Evolutionary conservation across 2,888 invertebrate species (phyloP).

Genomic region (Tetragonula carbonaria): DNA sequence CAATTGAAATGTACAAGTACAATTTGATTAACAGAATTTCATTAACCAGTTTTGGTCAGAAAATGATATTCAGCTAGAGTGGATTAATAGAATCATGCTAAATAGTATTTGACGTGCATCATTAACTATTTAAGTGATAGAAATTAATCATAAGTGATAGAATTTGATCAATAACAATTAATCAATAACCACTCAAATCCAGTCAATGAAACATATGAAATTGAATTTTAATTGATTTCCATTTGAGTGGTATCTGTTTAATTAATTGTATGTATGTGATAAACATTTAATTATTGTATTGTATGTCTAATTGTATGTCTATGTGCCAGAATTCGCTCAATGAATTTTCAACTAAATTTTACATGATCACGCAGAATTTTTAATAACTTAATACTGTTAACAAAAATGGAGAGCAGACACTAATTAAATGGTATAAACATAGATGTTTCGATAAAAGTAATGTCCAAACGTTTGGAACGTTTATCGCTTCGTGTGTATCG

Average conservation of each 20-base stretch:
- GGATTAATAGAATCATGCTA: not conserved
- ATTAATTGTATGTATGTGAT: too few species aligned
- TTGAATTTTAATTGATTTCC: not conserved
- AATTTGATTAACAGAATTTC: conserved; percentile 17
- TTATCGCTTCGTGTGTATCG: not conserved
- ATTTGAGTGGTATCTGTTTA: not conserved
- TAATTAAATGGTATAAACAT: not conserved
- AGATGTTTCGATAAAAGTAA: not conserved
- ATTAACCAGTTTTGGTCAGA: not conserved
- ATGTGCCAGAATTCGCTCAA: too few species aligned
- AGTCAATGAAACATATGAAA: not conserved
- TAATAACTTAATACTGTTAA: not conserved
- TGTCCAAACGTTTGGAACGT: not conserved
- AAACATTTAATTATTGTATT: too few species aligned
- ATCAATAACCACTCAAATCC: not conserved
- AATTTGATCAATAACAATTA: conserved; percentile 7
- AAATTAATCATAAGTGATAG: not conserved
- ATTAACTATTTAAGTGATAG: not conserved
- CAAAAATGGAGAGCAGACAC: not conserved
- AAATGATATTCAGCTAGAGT: not conserved
- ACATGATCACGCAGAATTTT: not conserved
- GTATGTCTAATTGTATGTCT: too few species aligned
- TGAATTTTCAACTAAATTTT: not conserved
- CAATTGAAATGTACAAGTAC: conserved; percentile 10
- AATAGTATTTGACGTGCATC: not conserved